Conservation (phyloP, 2,888 invertebrate genomes). For the Pomacea canaliculata region DNA sequence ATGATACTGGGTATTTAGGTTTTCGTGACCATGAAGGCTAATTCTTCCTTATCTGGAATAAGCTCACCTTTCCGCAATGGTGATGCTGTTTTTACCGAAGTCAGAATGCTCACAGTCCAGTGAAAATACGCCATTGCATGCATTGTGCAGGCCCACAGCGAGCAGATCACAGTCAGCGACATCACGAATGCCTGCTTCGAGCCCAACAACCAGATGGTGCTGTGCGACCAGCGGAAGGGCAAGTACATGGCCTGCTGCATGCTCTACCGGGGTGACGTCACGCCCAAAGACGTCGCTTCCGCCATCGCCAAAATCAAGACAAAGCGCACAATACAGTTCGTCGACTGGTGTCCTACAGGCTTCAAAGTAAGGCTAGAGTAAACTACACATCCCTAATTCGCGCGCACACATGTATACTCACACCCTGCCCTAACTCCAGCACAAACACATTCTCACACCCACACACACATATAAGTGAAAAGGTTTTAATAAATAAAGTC, state of each 20-base stretch:
- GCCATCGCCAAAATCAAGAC: constrained; percentile 84
- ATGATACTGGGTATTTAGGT: no score
- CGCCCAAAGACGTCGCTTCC: constrained; percentile 67
- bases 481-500: no score
- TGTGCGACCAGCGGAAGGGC: constrained; percentile 67
- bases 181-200: constrained; percentile 66
- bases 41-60: no score
- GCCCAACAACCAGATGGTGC: constrained; percentile 67
- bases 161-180: constrained; percentile 74
- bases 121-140: no score
- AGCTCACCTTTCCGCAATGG: no score
- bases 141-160: constrained; percentile 83
- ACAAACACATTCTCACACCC: no score
- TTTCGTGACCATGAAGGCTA: no score
- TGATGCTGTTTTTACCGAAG: no score
- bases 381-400: constrained; percentile 53
- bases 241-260: constrained; percentile 73
- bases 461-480: no score
- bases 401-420: neutral
- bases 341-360: constrained; percentile 78
- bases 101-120: no score
- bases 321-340: constrained; percentile 82
- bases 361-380: constrained; percentile 72
- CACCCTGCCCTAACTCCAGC: no score
- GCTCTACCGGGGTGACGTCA: constrained; percentile 68